Percentiles rank a stretch among this genome's conserved stretches.
Evolutionary conservation across 2,888 invertebrate species (phyloP).

Genomic region (Incurvaria masculella): DNA sequence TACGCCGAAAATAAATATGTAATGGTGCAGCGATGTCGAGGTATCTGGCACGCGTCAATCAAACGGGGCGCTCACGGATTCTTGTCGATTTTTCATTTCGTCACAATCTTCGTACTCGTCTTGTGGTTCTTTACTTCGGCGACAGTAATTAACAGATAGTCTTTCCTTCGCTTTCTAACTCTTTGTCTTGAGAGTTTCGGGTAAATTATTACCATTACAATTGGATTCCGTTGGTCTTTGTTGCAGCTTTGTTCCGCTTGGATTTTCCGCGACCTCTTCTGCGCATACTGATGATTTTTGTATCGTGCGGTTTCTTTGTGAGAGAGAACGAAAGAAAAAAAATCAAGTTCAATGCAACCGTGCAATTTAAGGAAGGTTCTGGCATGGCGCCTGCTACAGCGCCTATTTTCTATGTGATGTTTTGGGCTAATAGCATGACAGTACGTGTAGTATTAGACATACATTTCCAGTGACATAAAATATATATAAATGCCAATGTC

Average conservation of each 20-base stretch:
- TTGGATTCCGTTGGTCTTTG: conserved; percentile 17
- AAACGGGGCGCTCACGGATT: conserved; percentile 45
- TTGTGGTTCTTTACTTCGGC: conserved; percentile 39
- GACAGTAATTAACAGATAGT: conserved; percentile 55
- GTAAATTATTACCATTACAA: conserved; percentile 54
- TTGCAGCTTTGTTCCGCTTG: not conserved
- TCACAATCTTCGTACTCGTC: not conserved
- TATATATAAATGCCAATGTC: no score
- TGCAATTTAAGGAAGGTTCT: no score
- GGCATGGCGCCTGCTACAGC: no score
- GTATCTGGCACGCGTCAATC: conserved; percentile 56
- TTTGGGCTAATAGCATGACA: no score
- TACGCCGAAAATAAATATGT: conserved; percentile 50
- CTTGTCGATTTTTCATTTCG: conserved; percentile 49
- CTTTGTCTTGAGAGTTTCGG: conserved; percentile 37
- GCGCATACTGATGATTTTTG: no score
- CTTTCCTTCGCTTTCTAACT: conserved; percentile 50
- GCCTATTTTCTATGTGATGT: no score
- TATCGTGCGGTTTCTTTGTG: no score
- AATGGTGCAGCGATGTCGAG: conserved; percentile 37
- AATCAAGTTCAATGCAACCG: no score
- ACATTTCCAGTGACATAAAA: no score
- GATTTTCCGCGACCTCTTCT: not conserved
- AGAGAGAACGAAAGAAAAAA: no score
- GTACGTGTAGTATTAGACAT: no score